Percentiles rank a stretch among this genome's conserved stretches.
These are phyloP conservation scores for Prolemur simus DNA, from an alignment of 2,113 vertebrate species.

Conservation along the genomic window DNA sequence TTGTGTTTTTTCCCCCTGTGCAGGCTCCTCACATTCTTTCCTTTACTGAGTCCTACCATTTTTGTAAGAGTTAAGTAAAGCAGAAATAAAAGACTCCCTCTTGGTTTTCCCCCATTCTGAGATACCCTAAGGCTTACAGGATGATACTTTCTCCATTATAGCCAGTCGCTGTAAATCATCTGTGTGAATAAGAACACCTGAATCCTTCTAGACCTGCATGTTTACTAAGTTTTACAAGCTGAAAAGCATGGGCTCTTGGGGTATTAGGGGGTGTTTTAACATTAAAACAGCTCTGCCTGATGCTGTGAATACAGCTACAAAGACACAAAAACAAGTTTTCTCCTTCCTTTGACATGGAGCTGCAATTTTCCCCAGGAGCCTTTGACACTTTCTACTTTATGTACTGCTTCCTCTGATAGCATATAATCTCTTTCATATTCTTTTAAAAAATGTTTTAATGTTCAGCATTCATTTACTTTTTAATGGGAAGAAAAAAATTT, in stretches of 20 bases:
- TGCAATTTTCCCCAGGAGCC: constrained; percentile 60
- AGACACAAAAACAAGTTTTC: constrained; percentile 67
- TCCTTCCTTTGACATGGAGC: constrained; percentile 36
- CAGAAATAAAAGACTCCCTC: constrained; percentile 76
- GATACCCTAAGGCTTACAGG: constrained; percentile 76
- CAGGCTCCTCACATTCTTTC: constrained; percentile 71
- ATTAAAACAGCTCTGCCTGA: constrained; percentile 70
- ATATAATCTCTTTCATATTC: constrained; percentile 43
- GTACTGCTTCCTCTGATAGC: constrained; percentile 56
- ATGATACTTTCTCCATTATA: constrained; percentile 76
- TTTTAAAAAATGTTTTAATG: constrained; percentile 64
- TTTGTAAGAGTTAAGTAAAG: constrained; percentile 75
- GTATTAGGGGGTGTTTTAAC: constrained; percentile 59
- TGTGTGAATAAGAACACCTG: constrained; percentile 72
- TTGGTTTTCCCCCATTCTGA: constrained; percentile 61
- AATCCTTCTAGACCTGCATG: constrained; percentile 76
- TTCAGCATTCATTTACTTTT: constrained; percentile 61
- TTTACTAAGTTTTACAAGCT: constrained; percentile 61
- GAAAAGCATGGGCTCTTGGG: constrained; percentile 62
- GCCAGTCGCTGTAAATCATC: constrained; percentile 78
- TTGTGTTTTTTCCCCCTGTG: constrained; percentile 31
- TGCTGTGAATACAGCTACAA: constrained; percentile 57
- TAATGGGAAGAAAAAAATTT: constrained; percentile 61
- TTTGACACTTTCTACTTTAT: constrained; percentile 48
- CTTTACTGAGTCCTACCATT: constrained; percentile 73